phyloP scores from a whole-genome alignment of 2,113 vertebrate species.

The Peromyscus polionotus region DNA sequence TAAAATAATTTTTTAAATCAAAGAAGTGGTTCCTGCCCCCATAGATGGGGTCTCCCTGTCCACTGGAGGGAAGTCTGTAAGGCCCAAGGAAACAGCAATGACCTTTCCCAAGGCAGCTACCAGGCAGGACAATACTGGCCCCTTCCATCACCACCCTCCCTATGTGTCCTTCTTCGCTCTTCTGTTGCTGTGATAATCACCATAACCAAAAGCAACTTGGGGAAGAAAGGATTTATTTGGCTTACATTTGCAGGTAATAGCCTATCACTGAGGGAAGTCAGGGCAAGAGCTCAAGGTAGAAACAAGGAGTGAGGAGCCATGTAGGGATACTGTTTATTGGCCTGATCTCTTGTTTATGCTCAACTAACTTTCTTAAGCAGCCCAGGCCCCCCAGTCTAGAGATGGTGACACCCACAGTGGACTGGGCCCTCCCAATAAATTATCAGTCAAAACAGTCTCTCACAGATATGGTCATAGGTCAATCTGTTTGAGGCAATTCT shows the following conservation, averaged over 20 bases:
- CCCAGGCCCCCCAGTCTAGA: neutral
- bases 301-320: neutral
- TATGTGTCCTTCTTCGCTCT: too few species aligned
- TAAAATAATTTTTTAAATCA: neutral
- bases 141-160: neutral
- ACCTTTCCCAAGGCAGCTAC: neutral
- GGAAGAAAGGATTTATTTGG: neutral
- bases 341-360: neutral
- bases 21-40: neutral
- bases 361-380: neutral
- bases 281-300: neutral
- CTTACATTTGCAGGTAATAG: neutral
- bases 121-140: neutral
- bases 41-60: neutral
- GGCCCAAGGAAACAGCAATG: too few species aligned
- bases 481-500: neutral
- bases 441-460: neutral
- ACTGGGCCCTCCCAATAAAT: neutral
- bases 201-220: neutral
- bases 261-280: neutral
- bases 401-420: neutral
- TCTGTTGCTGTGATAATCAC: neutral
- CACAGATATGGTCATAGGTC: neutral
- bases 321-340: neutral
- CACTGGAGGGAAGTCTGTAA: too few species aligned